These are phyloP conservation scores for Empis stercorea DNA, from an alignment of 2,888 invertebrate species.

Conservation along the genomic window DNA sequence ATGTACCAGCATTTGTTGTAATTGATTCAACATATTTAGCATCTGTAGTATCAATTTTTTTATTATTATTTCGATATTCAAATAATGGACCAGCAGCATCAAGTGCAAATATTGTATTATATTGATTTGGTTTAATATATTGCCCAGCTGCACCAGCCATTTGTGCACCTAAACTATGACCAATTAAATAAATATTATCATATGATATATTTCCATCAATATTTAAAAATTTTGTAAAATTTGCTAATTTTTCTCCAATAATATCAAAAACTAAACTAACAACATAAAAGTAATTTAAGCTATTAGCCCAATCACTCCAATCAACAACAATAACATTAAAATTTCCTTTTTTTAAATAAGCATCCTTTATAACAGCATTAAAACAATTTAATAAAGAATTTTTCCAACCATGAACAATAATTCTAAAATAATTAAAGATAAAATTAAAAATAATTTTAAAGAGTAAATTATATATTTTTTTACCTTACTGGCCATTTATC, in stretches of 20 bases:
- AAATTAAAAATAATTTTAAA: not conserved
- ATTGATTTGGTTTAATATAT: constrained; percentile 19
- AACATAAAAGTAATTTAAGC: constrained; percentile 23
- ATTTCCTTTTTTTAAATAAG: constrained; percentile 21
- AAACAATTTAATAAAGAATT: constrained; percentile 25
- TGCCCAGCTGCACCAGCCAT: constrained; percentile 34
- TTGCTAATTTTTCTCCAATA: constrained; percentile 22
- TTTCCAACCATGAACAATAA: constrained; percentile 31
- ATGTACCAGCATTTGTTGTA: not conserved
- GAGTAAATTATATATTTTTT: not conserved
- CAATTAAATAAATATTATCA: constrained; percentile 29
- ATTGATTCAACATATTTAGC: constrained; percentile 35
- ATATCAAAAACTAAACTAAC: constrained; percentile 22
- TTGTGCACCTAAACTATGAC: constrained; percentile 37
- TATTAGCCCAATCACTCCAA: constrained; percentile 22
- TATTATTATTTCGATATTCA: constrained; percentile 20
- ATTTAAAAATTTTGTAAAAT: constrained; percentile 27
- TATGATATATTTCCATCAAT: constrained; percentile 19
- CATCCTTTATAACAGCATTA: constrained; percentile 25
- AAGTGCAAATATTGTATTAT: constrained; percentile 32
- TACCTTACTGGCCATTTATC: not conserved
- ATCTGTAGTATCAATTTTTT: constrained; percentile 30
- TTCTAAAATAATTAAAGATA: constrained; percentile 12
- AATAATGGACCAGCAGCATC: constrained; percentile 36
- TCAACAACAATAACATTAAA: constrained; percentile 28